These are phyloP conservation scores for Pelobates cultripes DNA, from an alignment of 2,797 vertebrate species.

Conservation along the genomic window DNA sequence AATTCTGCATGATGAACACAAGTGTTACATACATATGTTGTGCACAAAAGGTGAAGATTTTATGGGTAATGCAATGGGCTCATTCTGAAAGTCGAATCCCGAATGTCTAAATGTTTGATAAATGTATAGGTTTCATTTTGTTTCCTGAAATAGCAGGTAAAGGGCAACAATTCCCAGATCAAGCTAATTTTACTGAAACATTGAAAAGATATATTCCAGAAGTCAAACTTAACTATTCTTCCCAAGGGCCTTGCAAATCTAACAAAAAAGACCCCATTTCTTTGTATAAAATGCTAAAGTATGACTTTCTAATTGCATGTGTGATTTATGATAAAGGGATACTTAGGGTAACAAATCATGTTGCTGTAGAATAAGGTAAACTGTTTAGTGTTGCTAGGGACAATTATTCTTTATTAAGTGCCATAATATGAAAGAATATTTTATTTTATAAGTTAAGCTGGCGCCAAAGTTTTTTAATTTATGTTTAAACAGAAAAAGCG, in stretches of 20 bases:
- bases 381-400: slow-evolving; percentile 31
- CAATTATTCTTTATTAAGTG: slow-evolving; percentile 55
- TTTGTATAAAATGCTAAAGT: slow-evolving; percentile 64
- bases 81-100: neutral
- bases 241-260: slow-evolving; percentile 64
- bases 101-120: slow-evolving; percentile 68
- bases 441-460: slow-evolving; percentile 41
- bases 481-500: slow-evolving; percentile 42
- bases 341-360: slow-evolving; percentile 56
- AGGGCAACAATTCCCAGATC: slow-evolving; percentile 72
- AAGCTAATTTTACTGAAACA: slow-evolving; percentile 68
- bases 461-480: slow-evolving; percentile 35
- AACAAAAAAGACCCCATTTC: slow-evolving; percentile 44
- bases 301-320: slow-evolving; percentile 64
- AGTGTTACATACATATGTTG: neutral
- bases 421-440: slow-evolving; percentile 35
- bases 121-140: slow-evolving; percentile 68
- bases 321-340: slow-evolving; percentile 64
- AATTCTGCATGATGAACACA: too few species aligned
- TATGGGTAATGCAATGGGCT: neutral
- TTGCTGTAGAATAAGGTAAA: slow-evolving; percentile 27
- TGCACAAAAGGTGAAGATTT: neutral
- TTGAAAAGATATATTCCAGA: slow-evolving; percentile 73
- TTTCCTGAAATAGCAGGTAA: slow-evolving; percentile 73
- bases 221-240: slow-evolving; percentile 67